A percentile compares a stretch with the other conserved stretches of the same genome.
Conservation (phyloP, 2,888 invertebrate species). For the Malachius bipustulatus region DNA sequence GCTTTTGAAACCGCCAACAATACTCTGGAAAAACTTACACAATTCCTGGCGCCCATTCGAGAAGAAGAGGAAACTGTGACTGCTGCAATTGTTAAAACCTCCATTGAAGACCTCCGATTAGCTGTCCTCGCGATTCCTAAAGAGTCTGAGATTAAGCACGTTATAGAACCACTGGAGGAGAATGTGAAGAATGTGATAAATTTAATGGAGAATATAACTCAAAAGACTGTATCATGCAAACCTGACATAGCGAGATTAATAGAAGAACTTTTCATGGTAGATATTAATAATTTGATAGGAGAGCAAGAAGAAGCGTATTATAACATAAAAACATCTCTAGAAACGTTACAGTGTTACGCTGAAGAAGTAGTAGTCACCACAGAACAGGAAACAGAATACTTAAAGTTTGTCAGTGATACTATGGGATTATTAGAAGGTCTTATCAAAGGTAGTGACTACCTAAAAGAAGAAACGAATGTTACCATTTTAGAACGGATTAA, state of each 20-base stretch:
- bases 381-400: too few relatives aligned
- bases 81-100: constrained; percentile 28
- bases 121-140: constrained; percentile 29
- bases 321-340: constrained; percentile 19
- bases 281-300: too few relatives aligned
- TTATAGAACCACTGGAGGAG: constrained; percentile 32
- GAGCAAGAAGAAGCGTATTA: too few relatives aligned
- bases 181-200: constrained; percentile 34
- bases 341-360: constrained; percentile 16
- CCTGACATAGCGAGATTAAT: too few relatives aligned
- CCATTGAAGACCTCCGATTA: constrained; percentile 30
- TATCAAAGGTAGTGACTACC: too few relatives aligned
- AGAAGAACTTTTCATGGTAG: too few relatives aligned
- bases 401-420: constrained; percentile 11
- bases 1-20: constrained; percentile 25
- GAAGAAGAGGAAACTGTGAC: constrained; percentile 12
- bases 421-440: too few relatives aligned
- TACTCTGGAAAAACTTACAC: not conserved
- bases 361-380: constrained; percentile 13
- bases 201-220: constrained; percentile 31
- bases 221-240: too few relatives aligned
- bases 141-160: constrained; percentile 27
- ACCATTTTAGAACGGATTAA: not conserved
- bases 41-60: constrained; percentile 1
- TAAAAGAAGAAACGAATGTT: constrained; percentile 1